Evolutionary conservation across 2,113 vertebrate species (phyloP), one percentile per base, ranked within the genome.

Genomic region (Siphamia tubifer): DNA sequence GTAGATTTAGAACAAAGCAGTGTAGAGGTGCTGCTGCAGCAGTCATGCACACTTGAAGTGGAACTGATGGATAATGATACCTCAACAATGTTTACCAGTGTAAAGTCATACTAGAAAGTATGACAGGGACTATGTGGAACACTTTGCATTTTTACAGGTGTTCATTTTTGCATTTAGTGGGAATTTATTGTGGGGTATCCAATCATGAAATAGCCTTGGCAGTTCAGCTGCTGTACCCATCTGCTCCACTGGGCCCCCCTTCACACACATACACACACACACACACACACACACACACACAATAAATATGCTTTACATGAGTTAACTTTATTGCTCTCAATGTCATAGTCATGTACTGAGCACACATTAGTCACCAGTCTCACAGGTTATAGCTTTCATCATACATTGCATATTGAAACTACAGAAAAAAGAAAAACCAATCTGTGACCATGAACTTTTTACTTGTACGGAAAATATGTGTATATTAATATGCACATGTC

Each of bases 201-300:
- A 85, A 39, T 80, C 80, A 84, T 82, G 75, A 87, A 85, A 87
- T 74, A 63, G 79, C 61, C 48, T 72, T 35, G 21, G 73, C 70
- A 51, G 43, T 75, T 40, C 80, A 89, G 75, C 75, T 85, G 87
- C 53, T 73, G 20, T 54, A 34, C 57, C 77, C 80, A 84, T 84
- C 82, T 87, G 84, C 48, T 68, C 60, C 49, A 52, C 51, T 32
- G 42, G 39, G 58, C 28, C 42, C 45, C 12, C 10, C 5, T 49
- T 48, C n/a, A n/a, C 2, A 5, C 17, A 19, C 11, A 10, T 40
- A 40, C 28, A 12, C 6, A 36, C 20, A 8, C 2, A 51, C 20
- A 61, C 40, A 40, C 11, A 61, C 40, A 40, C 11, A 57, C 19
- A n/a, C 9, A 45, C 24, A 51, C 28, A 76, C 48, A 49, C 23